Evolutionary conservation across 2,888 invertebrate species (phyloP).

Genomic region (Agonum fuliginosum): DNA sequence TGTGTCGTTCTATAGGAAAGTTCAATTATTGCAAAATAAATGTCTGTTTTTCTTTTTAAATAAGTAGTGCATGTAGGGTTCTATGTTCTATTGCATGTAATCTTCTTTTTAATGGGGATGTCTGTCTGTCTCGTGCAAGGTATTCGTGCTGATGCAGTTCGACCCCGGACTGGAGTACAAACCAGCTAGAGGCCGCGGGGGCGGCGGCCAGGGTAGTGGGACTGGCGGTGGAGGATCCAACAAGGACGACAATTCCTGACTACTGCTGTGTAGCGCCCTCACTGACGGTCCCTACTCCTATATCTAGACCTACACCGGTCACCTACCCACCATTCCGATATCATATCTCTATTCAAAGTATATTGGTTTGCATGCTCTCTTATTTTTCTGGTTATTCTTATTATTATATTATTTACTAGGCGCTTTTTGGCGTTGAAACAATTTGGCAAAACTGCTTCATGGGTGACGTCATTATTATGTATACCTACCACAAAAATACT

Average conservation of each 20-base stretch:
- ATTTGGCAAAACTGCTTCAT: no score
- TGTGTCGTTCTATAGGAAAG: no score
- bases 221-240: conserved; percentile 81
- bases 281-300: conserved; percentile 98
- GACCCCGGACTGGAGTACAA: conserved; percentile 98
- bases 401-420: conserved; percentile 45
- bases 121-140: conserved; percentile 74
- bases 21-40: no score
- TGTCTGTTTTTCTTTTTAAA: no score
- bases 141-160: conserved; percentile 98
- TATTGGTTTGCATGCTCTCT: conserved; percentile 53
- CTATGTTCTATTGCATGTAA: neutral
- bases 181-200: conserved; percentile 81
- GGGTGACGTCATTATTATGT: conserved; percentile 11
- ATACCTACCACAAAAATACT: no score
- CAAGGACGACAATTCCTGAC: conserved; percentile 98
- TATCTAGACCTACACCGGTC: conserved; percentile 77
- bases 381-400: conserved; percentile 45
- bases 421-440: no score
- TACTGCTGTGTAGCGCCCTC: conserved; percentile 99
- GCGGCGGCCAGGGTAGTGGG: conserved; percentile 75
- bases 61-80: no score
- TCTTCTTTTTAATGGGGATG: neutral
- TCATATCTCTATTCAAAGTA: conserved; percentile 63
- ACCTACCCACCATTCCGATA: conserved; percentile 69